Evolutionary conservation across 1,140 invertebrate genomes (phyloP).

Genomic region (Lucilia cuprina): DNA sequence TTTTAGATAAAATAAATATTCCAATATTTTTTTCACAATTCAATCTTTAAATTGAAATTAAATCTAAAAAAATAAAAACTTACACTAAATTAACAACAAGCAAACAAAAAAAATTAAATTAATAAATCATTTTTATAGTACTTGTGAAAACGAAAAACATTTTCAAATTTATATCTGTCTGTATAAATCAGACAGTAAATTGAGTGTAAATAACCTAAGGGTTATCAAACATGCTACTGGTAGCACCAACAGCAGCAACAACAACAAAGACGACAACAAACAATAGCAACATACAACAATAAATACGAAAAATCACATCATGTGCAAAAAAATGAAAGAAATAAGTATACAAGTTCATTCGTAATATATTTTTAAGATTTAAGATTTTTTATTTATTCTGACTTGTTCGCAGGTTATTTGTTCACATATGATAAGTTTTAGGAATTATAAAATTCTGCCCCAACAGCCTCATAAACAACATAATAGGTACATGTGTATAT

Average conservation of each 20-base stretch:
- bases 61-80: not conserved
- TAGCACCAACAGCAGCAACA: too few relatives aligned
- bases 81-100: not conserved
- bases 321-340: not conserved
- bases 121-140: not conserved
- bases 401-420: not conserved
- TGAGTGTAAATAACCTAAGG: not conserved
- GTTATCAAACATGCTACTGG: not conserved
- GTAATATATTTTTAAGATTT: not conserved
- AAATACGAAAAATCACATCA: not conserved
- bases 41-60: not conserved
- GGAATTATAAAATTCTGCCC: not conserved
- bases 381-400: not conserved
- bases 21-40: not conserved
- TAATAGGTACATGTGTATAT: too few relatives aligned
- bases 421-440: not conserved
- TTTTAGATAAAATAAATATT: too few relatives aligned
- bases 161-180: not conserved
- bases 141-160: not conserved
- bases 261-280: too few relatives aligned
- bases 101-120: not conserved
- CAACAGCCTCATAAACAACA: too few relatives aligned
- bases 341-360: not conserved
- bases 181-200: not conserved
- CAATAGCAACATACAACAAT: not conserved